Conservation (phyloP, 2,888 invertebrate species). For the Mythimna ferrago region DNA sequence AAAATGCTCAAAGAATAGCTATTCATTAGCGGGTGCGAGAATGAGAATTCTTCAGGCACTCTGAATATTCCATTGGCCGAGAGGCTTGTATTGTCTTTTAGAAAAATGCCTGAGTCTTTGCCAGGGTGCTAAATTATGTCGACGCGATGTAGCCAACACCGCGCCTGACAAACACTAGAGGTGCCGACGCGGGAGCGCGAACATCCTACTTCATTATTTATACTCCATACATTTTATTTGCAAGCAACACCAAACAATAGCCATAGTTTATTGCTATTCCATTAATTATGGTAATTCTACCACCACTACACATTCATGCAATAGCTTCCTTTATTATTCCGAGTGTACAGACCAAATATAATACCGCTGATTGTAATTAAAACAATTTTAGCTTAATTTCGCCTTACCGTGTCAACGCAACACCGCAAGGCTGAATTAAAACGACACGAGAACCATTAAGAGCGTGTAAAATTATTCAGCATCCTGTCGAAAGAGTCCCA, state of each 20-base stretch:
- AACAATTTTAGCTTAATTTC: slow-evolving; percentile 71
- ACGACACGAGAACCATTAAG: slow-evolving; percentile 86
- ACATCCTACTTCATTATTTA: slow-evolving; percentile 85
- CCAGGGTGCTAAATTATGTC: slow-evolving; percentile 87
- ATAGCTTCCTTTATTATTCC: slow-evolving; percentile 50
- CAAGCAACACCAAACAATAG: slow-evolving; percentile 71
- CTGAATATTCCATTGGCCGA: slow-evolving; percentile 87
- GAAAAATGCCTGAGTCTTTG: slow-evolving; percentile 85
- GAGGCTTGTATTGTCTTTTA: slow-evolving; percentile 88
- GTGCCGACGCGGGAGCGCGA: slow-evolving; percentile 65
- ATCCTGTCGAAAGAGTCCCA: slow-evolving; percentile 84
- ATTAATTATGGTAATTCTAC: slow-evolving; percentile 67
- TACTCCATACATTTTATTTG: slow-evolving; percentile 76
- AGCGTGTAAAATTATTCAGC: slow-evolving; percentile 90
- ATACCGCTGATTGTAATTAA: slow-evolving; percentile 61
- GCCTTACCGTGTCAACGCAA: slow-evolving; percentile 78
- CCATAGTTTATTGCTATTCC: slow-evolving; percentile 68
- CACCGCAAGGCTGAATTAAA: slow-evolving; percentile 82
- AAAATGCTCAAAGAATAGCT: slow-evolving; percentile 90
- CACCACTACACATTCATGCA: slow-evolving; percentile 40
- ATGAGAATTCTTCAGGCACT: slow-evolving; percentile 89
- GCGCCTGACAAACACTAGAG: slow-evolving; percentile 72
- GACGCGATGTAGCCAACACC: slow-evolving; percentile 75
- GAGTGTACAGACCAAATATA: slow-evolving; percentile 58
- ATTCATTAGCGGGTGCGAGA: slow-evolving; percentile 91